These are phyloP conservation scores for Rhingia rostrata DNA, from an alignment of 2,888 invertebrate species.

Conservation along the genomic window DNA sequence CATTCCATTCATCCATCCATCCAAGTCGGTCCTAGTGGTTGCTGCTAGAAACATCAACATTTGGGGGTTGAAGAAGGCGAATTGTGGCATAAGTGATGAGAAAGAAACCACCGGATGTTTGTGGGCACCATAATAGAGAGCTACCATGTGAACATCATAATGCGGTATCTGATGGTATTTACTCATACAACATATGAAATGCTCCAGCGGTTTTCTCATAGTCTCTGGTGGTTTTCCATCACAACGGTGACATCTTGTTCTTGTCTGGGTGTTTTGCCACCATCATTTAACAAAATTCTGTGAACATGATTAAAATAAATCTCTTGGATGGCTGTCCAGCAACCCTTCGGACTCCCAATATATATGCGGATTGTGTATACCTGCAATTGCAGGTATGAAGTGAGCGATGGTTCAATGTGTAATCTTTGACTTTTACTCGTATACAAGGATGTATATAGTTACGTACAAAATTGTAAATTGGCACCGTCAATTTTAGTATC, in stretches of 20 bases:
- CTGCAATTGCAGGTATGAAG: neutral
- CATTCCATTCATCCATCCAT: slow-evolving; percentile 56
- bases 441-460: slow-evolving; percentile 59
- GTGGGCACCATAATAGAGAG: slow-evolving; percentile 67
- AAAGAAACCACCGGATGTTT: slow-evolving; percentile 70
- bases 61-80: slow-evolving; percentile 28
- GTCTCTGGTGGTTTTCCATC: slow-evolving; percentile 54
- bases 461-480: slow-evolving; percentile 22
- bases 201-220: slow-evolving; percentile 60
- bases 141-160: slow-evolving; percentile 70
- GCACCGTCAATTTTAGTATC: slow-evolving; percentile 29
- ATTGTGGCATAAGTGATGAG: slow-evolving; percentile 71
- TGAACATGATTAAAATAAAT: slow-evolving; percentile 72
- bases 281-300: slow-evolving; percentile 6
- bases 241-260: slow-evolving; percentile 44
- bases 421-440: slow-evolving; percentile 26
- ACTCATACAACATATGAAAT: slow-evolving; percentile 63
- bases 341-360: slow-evolving; percentile 12
- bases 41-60: slow-evolving; percentile 36
- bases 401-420: slow-evolving; percentile 7
- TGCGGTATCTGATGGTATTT: slow-evolving; percentile 71
- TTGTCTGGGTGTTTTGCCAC: slow-evolving; percentile 31
- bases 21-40: slow-evolving; percentile 54
- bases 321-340: slow-evolving; percentile 45
- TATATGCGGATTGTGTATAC: slow-evolving; percentile 1